phyloP scores from a whole-genome alignment of 2,888 invertebrate species.

The Drosophila kambysellisi region DNA sequence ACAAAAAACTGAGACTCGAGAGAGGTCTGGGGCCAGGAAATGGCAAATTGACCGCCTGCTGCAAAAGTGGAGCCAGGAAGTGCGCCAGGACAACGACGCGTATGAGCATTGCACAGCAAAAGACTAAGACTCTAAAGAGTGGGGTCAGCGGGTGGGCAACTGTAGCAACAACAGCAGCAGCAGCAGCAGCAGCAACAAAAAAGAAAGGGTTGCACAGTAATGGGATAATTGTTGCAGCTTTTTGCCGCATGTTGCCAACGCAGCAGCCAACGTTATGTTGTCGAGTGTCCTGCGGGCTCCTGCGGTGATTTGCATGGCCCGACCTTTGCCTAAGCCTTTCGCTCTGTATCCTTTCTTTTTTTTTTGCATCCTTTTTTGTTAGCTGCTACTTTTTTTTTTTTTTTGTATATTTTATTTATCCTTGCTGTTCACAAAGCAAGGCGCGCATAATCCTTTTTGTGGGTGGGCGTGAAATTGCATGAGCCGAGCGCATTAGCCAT shows the following conservation, averaged over 20 bases:
- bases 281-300: constrained; percentile 66
- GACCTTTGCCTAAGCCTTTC: constrained; percentile 71
- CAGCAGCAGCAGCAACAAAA: neutral
- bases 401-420: neutral
- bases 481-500: constrained; percentile 78
- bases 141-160: constrained; percentile 60
- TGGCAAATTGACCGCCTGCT: constrained; percentile 85
- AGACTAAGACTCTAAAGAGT: neutral
- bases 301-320: constrained; percentile 67
- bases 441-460: constrained; percentile 66
- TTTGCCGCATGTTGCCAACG: constrained; percentile 62
- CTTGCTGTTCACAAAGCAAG: constrained; percentile 44
- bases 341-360: constrained; percentile 35
- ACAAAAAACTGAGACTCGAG: constrained; percentile 12
- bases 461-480: constrained; percentile 75
- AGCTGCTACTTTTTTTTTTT: constrained; percentile 2
- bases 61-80: constrained; percentile 66
- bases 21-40: constrained; percentile 71
- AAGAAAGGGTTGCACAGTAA: constrained; percentile 76
- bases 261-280: constrained; percentile 37
- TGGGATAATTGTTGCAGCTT: constrained; percentile 80
- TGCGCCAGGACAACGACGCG: constrained; percentile 69
- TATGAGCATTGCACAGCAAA: constrained; percentile 58
- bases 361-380: constrained; percentile 1
- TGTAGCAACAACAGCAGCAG: constrained; percentile 8